Conservation (phyloP, 2,113 vertebrate genomes). For the Gasterosteus nipponicus region DNA sequence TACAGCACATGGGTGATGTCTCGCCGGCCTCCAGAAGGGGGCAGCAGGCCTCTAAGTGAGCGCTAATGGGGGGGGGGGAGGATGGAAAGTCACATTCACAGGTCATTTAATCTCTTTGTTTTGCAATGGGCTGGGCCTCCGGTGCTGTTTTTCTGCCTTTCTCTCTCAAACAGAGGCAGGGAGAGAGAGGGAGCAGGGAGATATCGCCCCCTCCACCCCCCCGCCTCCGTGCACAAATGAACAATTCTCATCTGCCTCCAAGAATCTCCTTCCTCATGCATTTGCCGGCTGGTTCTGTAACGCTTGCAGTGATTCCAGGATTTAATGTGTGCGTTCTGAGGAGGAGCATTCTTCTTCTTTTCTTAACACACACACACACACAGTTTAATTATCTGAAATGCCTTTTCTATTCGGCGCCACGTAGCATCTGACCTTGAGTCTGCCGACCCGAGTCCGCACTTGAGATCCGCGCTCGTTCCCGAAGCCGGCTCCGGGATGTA, state of each 20-base stretch:
- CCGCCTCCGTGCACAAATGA: slow-evolving; percentile 55
- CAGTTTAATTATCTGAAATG: slow-evolving; percentile 36
- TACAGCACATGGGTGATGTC: slow-evolving; percentile 1
- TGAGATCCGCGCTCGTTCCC: slow-evolving; percentile 17
- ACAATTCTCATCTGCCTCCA: slow-evolving; percentile 58
- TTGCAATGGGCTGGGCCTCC: slow-evolving; percentile 74
- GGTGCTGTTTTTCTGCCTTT: slow-evolving; percentile 58
- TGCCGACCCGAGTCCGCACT: slow-evolving; percentile 58
- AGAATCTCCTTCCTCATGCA: slow-evolving; percentile 56
- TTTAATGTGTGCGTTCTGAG: slow-evolving; percentile 54
- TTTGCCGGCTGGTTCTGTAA: slow-evolving; percentile 36
- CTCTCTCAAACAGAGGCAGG: slow-evolving; percentile 22
- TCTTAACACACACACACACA: background rate
- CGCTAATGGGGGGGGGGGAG: slow-evolving; percentile 38
- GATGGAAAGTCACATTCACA: slow-evolving; percentile 79
- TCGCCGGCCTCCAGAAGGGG: slow-evolving; percentile 69
- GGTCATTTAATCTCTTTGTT: slow-evolving; percentile 81
- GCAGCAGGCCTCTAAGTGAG: slow-evolving; percentile 70
- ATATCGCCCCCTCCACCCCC: slow-evolving; percentile 14
- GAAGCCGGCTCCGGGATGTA: slow-evolving; percentile 20
- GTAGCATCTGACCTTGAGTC: slow-evolving; percentile 30
- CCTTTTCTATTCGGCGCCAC: slow-evolving; percentile 16
- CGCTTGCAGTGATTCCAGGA: slow-evolving; percentile 50
- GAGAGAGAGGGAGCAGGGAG: background rate
- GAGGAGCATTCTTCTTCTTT: slow-evolving; percentile 40